These are phyloP conservation scores for Pycnomerus fuliginosus DNA, from an alignment of 2,888 invertebrate genomes.

Conservation along the genomic window DNA sequence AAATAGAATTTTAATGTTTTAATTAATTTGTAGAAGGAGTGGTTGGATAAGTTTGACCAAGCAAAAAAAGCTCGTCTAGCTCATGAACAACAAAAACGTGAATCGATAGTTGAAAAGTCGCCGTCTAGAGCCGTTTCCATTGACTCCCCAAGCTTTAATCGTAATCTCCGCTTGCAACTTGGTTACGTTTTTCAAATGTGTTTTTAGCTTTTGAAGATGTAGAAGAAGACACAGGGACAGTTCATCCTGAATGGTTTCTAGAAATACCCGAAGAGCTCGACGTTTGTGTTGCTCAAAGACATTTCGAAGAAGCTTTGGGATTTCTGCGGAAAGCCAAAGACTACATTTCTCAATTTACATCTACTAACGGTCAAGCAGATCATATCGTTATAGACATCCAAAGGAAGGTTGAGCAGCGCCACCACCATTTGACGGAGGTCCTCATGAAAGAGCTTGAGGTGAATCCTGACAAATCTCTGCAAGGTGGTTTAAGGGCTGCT, in stretches of 20 bases:
- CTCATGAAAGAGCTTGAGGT: conserved; percentile 86
- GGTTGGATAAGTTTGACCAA: conserved; percentile 90
- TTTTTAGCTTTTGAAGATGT: conserved; percentile 51
- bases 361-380: conserved; percentile 47
- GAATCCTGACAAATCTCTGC: conserved; percentile 85
- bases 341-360: conserved; percentile 51
- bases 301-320: conserved; percentile 89
- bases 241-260: conserved; percentile 79
- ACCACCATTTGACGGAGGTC: conserved; percentile 78
- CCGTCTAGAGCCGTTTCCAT: conserved; percentile 53
- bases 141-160: conserved; percentile 51
- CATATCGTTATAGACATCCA: conserved; percentile 56
- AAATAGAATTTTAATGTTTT: too few relatives aligned
- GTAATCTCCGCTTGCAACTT: conserved; percentile 37
- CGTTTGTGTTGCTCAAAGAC: conserved; percentile 91
- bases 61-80: conserved; percentile 80
- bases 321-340: conserved; percentile 70
- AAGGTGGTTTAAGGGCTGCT: conserved; percentile 85
- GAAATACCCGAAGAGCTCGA: conserved; percentile 94
- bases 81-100: conserved; percentile 58
- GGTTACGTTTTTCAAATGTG: conserved; percentile 3
- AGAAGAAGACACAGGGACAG: conserved; percentile 45
- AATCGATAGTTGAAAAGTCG: conserved; percentile 50
- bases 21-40: conserved; percentile 69
- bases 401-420: conserved; percentile 65